Evolutionary conservation across 2,797 vertebrate genomes (phyloP), one percentile per base, ranked within the genome.

Genomic region (Schizopygopsis malacanthus): DNA sequence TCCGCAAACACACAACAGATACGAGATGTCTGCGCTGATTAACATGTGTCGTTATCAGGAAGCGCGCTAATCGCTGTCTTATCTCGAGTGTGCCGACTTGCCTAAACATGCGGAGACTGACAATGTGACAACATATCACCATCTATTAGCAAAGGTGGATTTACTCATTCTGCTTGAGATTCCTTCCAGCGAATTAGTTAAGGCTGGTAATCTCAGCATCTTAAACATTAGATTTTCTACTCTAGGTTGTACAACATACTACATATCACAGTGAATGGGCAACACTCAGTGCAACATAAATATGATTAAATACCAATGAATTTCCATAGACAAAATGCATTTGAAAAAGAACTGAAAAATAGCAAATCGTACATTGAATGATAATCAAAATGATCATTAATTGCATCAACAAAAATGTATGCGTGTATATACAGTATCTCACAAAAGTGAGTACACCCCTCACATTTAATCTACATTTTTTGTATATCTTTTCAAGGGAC

Each of bases 21-120:
- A 80, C 59, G 39, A 80, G 81, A 94, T 95, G 93, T 94, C 94
- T 93, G 93, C 90, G 90, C 89, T 93, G 93, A 95, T 94, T 93
- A 94, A 91, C 91, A 91, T 88, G 89, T 86, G 1, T 89, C 28
- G 87, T 86, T 94, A 93, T 93, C 93, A 93, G 92, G 91, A 22
- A 91, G 91, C 90, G 89, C 87, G 90, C 88, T 91, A 93, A 94
- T 94, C 93, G 91, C 52, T 12, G 80, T 70, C 73, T 86, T 86
- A 85, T 85, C 84, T 85, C 16, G 16, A 85, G 84, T 81, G 84
- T 85, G 56, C 20, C 37, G n/a, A 73, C 52, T 56, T 70, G 59
- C 65, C 41, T 77, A 77, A 41, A 82, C 67, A 59, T 50, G 78
- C 61, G 2, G 63, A 83, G 71, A 76, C 56, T 75, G 82, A 83